Evolutionary conservation across 2,797 vertebrate genomes (phyloP), one percentile per base, ranked within the genome.

Genomic region (Okamejei kenojei): DNA sequence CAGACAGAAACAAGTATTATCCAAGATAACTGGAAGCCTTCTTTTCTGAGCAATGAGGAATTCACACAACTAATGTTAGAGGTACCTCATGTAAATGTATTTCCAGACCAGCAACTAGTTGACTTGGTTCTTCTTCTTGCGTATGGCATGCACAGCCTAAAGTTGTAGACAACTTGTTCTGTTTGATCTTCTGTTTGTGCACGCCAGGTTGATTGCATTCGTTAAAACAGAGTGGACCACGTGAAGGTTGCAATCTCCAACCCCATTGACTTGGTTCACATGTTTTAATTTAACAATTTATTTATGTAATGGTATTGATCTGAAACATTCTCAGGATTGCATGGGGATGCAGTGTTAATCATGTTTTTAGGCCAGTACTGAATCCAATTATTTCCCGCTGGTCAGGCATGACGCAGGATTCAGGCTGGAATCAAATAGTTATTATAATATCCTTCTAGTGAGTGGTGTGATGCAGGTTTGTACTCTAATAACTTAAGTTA

Each of bases 41-140:
- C 97, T 0, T 97, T 97, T 95, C 97, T 97, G 94, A 97, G 96
- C 94, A 97, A 96, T 0, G 97, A 97, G 94, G 97, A 97, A 94
- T 97, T 97, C 94, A 97, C 96, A 15, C 97, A 97, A 95, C 95
- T 97, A 95, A 97, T 97, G 97, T 94, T 97, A 93, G 97, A 97
- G 97, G 97, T 97, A 95, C 45, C 11, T 65, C n/a, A 93, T 73
- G 19, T 96, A 93, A 93, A 73, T 93, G 86, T 93, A 29, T 91
- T 93, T 93, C 65, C 86, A 93, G 90, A 91, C 45, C 71, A 54
- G 35, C 23, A 73, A 29, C 1, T 35, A 29, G 19, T 74, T 54
- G 6, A 15, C 6, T 71, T 76, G 38, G 71, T 73, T 58, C 26
- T 38, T 38, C 38, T 38, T 38, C 38, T 38, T 38, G 38, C 38